A percentile compares a stretch with the other conserved stretches of the same genome.
Evolutionary conservation across 1,140 invertebrate genomes (phyloP).

Genomic region (Diplogasteroides magnus): DNA sequence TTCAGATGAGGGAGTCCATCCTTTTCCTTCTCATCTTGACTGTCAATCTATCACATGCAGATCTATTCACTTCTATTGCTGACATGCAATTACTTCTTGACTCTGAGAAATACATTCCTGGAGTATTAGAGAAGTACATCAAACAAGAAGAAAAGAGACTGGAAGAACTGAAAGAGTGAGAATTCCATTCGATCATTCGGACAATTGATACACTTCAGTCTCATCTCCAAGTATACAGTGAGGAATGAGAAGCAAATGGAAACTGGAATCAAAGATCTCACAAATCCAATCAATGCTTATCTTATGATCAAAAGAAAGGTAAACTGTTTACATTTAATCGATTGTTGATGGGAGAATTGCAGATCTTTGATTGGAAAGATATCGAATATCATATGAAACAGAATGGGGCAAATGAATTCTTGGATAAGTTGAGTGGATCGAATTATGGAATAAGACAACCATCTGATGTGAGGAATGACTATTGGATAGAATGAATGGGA

Average conservation of each 20-base stretch:
- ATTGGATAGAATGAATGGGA: too few species aligned
- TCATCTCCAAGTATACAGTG: slow-evolving; percentile 26
- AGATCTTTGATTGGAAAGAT: slow-evolving; percentile 45
- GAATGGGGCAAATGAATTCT: slow-evolving; percentile 21
- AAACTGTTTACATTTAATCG: slow-evolving; percentile 58
- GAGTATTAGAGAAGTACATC: slow-evolving; percentile 29
- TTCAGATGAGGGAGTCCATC: too few species aligned
- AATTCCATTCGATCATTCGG: not conserved
- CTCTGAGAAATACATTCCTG: slow-evolving; percentile 30
- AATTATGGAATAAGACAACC: slow-evolving; percentile 23
- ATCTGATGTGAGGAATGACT: slow-evolving; percentile 36
- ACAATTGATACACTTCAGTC: slow-evolving; percentile 1
- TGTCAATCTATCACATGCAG: not conserved
- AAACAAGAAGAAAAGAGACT: slow-evolving; percentile 23
- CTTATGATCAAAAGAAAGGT: slow-evolving; percentile 87
- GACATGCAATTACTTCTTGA: slow-evolving; percentile 22
- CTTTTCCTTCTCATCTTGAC: not conserved
- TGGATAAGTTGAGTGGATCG: slow-evolving; percentile 7
- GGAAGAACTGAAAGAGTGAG: slow-evolving; percentile 17
- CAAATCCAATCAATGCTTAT: slow-evolving; percentile 92
- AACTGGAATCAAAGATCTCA: slow-evolving; percentile 26
- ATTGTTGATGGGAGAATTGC: not conserved
- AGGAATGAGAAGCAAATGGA: slow-evolving; percentile 17
- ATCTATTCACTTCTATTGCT: slow-evolving; percentile 22
- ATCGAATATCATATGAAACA: slow-evolving; percentile 32